phyloP scores from a whole-genome alignment of 2,888 invertebrate species.

The Megaustenia siamemsis region DNA sequence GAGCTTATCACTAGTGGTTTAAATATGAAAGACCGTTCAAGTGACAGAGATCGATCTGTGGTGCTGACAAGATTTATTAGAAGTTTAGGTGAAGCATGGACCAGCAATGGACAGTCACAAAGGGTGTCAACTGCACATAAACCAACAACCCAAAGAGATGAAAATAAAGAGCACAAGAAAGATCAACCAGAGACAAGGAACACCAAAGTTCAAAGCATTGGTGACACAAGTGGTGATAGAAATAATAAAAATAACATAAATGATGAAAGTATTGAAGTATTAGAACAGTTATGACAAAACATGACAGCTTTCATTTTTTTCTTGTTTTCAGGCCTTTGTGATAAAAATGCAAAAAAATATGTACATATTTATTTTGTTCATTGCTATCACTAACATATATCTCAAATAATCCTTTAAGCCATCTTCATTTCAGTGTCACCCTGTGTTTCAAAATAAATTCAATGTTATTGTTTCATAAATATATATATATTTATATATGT shows the following conservation, averaged over 20 bases:
- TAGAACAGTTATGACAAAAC: constrained; percentile 46
- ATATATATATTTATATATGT: neutral
- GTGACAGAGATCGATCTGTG: constrained; percentile 57
- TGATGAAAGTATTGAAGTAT: constrained; percentile 12
- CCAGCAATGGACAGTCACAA: constrained; percentile 9
- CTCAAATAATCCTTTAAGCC: neutral
- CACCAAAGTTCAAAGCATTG: neutral
- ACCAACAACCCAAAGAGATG: neutral
- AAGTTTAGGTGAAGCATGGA: constrained; percentile 9
- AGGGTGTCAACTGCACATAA: neutral
- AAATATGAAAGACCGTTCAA: constrained; percentile 85
- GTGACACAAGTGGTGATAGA: neutral
- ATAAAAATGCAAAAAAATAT: constrained; percentile 32
- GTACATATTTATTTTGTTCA: constrained; percentile 8
- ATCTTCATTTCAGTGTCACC: neutral
- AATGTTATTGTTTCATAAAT: neutral
- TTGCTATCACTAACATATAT: neutral
- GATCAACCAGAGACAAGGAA: neutral
- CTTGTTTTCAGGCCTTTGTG: constrained; percentile 29
- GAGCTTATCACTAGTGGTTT: constrained; percentile 97
- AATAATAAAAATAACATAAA: no score
- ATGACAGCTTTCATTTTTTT: neutral
- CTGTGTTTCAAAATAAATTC: neutral
- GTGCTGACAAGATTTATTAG: constrained; percentile 65
- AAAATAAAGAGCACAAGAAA: neutral